These are phyloP conservation scores for Magallana ariakensis DNA, from an alignment of 1,140 invertebrate genomes.

Conservation along the genomic window DNA sequence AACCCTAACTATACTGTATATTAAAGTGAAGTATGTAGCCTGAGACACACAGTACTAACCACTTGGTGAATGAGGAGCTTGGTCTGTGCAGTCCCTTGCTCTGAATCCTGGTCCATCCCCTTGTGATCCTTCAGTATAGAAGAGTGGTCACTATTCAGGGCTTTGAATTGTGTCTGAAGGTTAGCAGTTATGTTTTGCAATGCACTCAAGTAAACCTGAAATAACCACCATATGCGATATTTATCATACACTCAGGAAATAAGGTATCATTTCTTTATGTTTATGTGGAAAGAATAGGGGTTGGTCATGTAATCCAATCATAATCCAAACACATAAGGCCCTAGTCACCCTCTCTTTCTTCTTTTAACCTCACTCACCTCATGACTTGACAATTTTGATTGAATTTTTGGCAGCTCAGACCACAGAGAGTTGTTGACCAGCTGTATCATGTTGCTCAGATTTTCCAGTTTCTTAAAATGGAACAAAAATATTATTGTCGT, in stretches of 20 bases:
- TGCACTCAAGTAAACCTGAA: background rate
- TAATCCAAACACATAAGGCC: no score
- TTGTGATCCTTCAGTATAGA: constrained; percentile 1
- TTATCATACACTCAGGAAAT: no score
- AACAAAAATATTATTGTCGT: background rate
- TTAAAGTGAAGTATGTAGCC: no score
- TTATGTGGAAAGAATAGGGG: no score
- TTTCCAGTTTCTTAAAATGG: background rate
- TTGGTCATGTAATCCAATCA: no score
- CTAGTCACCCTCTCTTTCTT: background rate
- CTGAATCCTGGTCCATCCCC: background rate
- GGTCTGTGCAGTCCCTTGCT: background rate
- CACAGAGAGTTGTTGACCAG: constrained; percentile 2
- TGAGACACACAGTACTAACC: background rate
- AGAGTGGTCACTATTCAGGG: background rate
- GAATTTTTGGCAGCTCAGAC: constrained; percentile 24
- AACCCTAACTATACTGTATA: no score
- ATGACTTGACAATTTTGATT: constrained; percentile 14
- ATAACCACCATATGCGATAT: no score
- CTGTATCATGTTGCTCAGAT: background rate
- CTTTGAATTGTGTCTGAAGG: background rate
- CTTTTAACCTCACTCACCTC: background rate
- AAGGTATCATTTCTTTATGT: no score
- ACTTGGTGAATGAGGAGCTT: constrained; percentile 16
- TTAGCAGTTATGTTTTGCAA: constrained; percentile 1